phyloP scores from a whole-genome alignment of 2,113 vertebrate genomes.

The Leucopsar rothschildi region DNA sequence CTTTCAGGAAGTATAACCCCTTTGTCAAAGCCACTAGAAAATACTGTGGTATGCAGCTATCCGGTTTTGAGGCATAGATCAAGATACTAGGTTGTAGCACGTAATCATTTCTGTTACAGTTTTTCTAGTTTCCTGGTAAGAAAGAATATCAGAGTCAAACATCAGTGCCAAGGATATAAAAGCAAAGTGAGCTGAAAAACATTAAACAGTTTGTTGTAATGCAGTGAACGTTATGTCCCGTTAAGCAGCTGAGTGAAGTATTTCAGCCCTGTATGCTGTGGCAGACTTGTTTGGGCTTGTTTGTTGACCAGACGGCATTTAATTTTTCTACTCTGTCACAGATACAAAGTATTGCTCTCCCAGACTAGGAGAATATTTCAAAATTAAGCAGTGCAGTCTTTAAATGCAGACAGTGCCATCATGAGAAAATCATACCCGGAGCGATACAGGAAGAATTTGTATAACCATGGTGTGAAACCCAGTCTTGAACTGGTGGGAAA shows the following conservation, averaged over 20 bases:
- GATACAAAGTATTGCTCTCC: neutral
- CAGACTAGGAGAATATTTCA: neutral
- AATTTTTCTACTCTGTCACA: neutral
- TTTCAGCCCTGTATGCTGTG: neutral
- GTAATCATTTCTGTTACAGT: neutral
- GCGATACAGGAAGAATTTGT: neutral
- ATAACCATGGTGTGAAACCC: neutral
- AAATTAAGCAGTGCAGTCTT: neutral
- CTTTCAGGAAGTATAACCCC: neutral
- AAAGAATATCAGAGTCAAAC: neutral
- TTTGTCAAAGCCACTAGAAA: slow-evolving; percentile 16
- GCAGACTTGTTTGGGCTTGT: slow-evolving; percentile 54
- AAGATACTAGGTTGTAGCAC: neutral
- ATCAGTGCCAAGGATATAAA: neutral
- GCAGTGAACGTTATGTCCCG: neutral
- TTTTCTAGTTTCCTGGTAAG: slow-evolving; percentile 4
- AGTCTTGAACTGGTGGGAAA: neutral
- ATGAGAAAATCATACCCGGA: neutral
- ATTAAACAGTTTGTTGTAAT: neutral
- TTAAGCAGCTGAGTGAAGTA: neutral
- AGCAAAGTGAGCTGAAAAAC: neutral
- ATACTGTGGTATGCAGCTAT: neutral
- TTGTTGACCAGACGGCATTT: neutral
- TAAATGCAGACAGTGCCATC: neutral
- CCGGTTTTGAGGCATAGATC: neutral